Conservation (phyloP, 2,113 vertebrate genomes). For the Mustela lutreola region DNA sequence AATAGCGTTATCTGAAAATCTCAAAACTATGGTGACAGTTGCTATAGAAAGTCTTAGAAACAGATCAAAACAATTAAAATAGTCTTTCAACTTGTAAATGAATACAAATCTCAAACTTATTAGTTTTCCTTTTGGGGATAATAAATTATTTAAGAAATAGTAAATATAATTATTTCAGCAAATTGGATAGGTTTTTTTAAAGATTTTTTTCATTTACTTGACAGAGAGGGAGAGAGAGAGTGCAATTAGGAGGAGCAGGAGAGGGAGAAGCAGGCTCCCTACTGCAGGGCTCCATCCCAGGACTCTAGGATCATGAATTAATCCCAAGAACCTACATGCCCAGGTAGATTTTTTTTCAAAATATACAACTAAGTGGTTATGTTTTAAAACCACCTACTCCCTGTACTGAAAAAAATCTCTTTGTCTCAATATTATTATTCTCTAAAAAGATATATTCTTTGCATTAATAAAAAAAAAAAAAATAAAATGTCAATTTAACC, state of each 20-base stretch:
- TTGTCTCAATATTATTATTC: constrained; percentile 9
- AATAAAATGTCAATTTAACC: neutral
- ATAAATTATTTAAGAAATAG: constrained; percentile 33
- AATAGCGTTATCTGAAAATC: constrained; percentile 25
- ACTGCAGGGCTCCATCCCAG: neutral
- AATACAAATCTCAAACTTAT: constrained; percentile 17
- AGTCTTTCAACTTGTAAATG: neutral
- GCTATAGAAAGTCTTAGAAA: constrained; percentile 65
- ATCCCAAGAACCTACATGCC: neutral
- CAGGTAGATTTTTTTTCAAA: neutral
- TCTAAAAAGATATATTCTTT: neutral
- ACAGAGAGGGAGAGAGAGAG: neutral
- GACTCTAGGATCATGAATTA: neutral
- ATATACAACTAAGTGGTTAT: neutral
- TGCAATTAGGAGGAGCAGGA: neutral
- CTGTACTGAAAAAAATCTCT: neutral
- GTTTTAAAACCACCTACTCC: neutral
- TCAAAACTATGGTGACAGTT: constrained; percentile 30
- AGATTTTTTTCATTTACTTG: neutral
- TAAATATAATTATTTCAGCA: constrained; percentile 39
- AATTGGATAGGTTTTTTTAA: neutral
- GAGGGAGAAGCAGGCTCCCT: neutral
- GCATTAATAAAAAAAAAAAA: too few relatives aligned
- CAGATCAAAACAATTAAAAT: constrained; percentile 63
- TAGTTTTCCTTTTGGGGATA: constrained; percentile 51